These are phyloP conservation scores for Aurelia aurita complex sp. Pacific DNA, from an alignment of 30 jellyfish, hydroid and myxozoan genomes.

Conservation along the genomic window DNA sequence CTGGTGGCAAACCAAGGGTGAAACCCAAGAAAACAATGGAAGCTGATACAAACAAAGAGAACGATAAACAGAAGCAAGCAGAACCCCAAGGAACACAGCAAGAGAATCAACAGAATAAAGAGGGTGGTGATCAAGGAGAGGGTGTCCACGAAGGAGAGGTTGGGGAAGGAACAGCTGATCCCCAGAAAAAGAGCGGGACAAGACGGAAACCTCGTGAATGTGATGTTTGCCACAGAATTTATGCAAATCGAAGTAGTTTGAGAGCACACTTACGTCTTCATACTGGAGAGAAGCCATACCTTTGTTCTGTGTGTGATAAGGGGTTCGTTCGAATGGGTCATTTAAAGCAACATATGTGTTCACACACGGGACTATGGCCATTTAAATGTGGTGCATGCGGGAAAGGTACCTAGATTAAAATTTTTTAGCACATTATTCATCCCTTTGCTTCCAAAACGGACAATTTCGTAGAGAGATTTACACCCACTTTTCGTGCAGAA, in stretches of 20 bases:
- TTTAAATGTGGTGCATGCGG: slow-evolving; percentile 74
- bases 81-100: neutral
- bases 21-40: neutral
- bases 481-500: too few species aligned
- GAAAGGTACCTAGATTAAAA: slow-evolving; percentile 8
- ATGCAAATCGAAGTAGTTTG: slow-evolving; percentile 57
- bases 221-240: slow-evolving; percentile 52
- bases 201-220: slow-evolving; percentile 62
- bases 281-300: slow-evolving; percentile 68
- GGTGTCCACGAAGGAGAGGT: slow-evolving; percentile 10
- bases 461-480: too few species aligned
- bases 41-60: neutral
- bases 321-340: slow-evolving; percentile 60
- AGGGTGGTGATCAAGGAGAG: neutral
- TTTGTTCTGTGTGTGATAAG: slow-evolving; percentile 52
- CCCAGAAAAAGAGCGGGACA: slow-evolving; percentile 4
- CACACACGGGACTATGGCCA: slow-evolving; percentile 74
- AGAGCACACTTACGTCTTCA: slow-evolving; percentile 63
- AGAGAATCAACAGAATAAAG: too few species aligned
- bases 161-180: neutral
- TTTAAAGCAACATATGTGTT: slow-evolving; percentile 56
- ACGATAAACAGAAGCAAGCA: neutral
- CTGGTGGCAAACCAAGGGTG: too few species aligned
- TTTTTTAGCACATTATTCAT: neutral
- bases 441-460: neutral